Evolutionary conservation across 2,797 vertebrate genomes (phyloP), one percentile per base, ranked within the genome.

Genomic region (Saguinus oedipus): DNA sequence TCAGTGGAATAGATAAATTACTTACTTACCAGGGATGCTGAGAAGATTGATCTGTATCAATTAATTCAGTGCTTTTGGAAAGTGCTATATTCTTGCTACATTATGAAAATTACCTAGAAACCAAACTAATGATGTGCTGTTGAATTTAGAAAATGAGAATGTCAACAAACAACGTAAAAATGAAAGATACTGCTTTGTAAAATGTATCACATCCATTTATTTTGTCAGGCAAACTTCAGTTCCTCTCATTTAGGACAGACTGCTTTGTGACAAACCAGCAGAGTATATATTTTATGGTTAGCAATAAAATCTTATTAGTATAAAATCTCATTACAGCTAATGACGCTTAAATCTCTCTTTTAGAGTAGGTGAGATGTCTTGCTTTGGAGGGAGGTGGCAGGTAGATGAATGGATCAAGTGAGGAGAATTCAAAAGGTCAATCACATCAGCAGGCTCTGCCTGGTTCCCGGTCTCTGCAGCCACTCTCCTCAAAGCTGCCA

Each of bases 221-320:
- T 90, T 81, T 90, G 48, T 85, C 78, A 88, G 36, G 48, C 80
- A 95, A 93, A 96, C 89, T 88, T 79, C 57, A 26, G 53, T 84
- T 97, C 76, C 86, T 92, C 80, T 98, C 93, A 93, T 92, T 86
- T 78, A 96, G 76, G 91, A 90, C 83, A 76, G n/a, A 92, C 50
- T n/a, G 72, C 59, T 96, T 90, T 83, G 78, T 88, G 20, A 59
- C 30, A 90, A 79, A 90, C 48, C 46, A 94, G 55, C 68, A 90
- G 76, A 95, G 80, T 90, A 87, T 88, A 36, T 97, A 88, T 90
- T 96, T 98, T 97, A 94, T 86, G 68, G 76, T 59, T 57, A 91
- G 76, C 78, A 96, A 97, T 97, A 96, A 97, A 97, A 59, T 89
- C 91, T 96, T 93, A 92, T 94, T 97, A 96, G 87, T 95, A 94